phyloP scores from a whole-genome alignment of 1,140 invertebrate genomes.

The Radopholus similis region DNA sequence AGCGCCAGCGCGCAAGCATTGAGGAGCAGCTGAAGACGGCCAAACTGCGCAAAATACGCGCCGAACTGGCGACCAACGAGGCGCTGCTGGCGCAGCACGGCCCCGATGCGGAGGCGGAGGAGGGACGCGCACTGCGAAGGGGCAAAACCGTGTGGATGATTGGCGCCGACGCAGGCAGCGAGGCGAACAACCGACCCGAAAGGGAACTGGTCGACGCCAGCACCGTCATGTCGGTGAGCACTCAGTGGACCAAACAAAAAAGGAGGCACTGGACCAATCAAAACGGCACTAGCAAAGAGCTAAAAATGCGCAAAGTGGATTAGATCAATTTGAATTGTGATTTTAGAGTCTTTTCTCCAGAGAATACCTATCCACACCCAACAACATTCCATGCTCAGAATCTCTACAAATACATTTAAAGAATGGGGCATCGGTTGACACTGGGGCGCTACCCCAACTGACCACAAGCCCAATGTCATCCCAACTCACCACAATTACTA shows the following conservation, averaged over 20 bases:
- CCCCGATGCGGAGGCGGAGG: background rate
- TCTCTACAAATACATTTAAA: too few relatives aligned
- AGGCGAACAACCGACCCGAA: background rate
- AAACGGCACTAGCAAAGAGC: too few relatives aligned
- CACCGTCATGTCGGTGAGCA: slow-evolving; percentile 16
- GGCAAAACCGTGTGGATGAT: slow-evolving; percentile 10
- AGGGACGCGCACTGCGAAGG: background rate
- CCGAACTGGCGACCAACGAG: slow-evolving; percentile 14
- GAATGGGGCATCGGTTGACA: too few relatives aligned
- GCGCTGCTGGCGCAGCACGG: slow-evolving; percentile 1
- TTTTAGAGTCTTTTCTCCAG: background rate
- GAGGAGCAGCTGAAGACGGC: slow-evolving; percentile 41
- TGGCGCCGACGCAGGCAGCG: background rate
- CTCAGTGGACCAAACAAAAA: too few relatives aligned
- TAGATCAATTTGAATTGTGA: background rate
- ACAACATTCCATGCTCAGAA: too few relatives aligned
- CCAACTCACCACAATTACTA: too few relatives aligned
- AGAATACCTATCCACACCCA: too few relatives aligned
- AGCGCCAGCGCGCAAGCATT: slow-evolving; percentile 27
- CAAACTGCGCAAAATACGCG: slow-evolving; percentile 26
- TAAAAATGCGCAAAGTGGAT: too few relatives aligned
- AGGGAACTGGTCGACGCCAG: slow-evolving; percentile 18
- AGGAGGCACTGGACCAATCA: too few relatives aligned
- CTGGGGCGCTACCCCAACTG: too few relatives aligned
- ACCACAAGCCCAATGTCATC: too few relatives aligned